Evolutionary conservation across 2,797 vertebrate species (phyloP), one percentile per base, ranked within the genome.

Genomic region (Pipistrellus kuhlii): DNA sequence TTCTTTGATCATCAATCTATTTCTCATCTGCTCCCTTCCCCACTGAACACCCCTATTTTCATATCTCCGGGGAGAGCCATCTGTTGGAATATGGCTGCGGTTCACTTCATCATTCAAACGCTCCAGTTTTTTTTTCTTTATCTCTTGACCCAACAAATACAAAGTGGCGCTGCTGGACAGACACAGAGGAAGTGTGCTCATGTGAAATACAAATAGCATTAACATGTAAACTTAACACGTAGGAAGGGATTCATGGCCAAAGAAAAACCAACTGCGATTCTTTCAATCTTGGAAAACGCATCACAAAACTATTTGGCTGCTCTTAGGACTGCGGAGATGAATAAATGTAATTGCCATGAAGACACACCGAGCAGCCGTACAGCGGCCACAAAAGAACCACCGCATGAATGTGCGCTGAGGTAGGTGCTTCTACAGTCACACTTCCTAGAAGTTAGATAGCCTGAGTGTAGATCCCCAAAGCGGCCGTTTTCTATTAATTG

Each of bases 311-410:
- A 98, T 98, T 97, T 97, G 96, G 96, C 95, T 98, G 97, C 96
- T 97, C 97, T 97, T 95, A 97, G 48, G 85, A 96, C 93, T 72
- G 85, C 96, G 98, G 97, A 97, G 97, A 97, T 96, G 94, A 95
- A 95, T 97, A 98, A 98, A 98, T 98, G 98, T 95, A 97, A 97
- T 93, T 97, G 97, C 97, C 97, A 97, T 95, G 97, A 97, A 98
- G 98, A 98, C 97, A 97, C 93, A 98, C 0, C 76, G 94, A 97
- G 85, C 95, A 98, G 97, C 96, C 98, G 96, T 97, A 97, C 96
- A 97, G 75, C 95, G 96, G 97, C 98, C 98, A 98, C 97, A 98
- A 98, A 98, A 97, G 97, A 96, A 96, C 80, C 93, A 88, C 97
- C 97, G 91, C 94, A 91, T 44, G 92, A 96, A 96, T 51, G 88